These are phyloP conservation scores for Lophotis ruficrista DNA, from an alignment of 2,113 vertebrate species.

Conservation along the genomic window DNA sequence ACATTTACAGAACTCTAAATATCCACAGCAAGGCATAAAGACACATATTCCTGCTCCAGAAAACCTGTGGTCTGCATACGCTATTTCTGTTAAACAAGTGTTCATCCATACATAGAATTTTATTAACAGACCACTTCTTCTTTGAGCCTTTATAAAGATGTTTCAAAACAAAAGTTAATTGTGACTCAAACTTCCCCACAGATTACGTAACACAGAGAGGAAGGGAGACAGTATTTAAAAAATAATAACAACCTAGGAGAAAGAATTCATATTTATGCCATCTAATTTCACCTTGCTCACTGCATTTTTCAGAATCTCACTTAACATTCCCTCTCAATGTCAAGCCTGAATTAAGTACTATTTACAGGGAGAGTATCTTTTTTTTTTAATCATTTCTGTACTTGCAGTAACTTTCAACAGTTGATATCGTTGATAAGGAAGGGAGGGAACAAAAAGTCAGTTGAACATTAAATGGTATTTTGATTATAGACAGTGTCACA, in stretches of 20 bases:
- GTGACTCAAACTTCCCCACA: background rate
- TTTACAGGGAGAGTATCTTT: background rate
- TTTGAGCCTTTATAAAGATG: background rate
- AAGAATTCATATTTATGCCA: background rate
- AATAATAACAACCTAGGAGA: background rate
- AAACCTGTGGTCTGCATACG: background rate
- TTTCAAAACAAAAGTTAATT: background rate
- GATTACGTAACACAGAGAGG: background rate
- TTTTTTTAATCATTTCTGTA: background rate
- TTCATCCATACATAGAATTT: background rate
- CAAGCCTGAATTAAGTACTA: background rate
- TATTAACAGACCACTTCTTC: background rate
- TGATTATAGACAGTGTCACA: background rate
- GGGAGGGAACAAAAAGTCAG: background rate
- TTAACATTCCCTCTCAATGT: background rate
- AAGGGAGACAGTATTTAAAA: background rate
- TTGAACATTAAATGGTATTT: background rate
- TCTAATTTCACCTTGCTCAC: background rate
- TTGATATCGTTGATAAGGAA: background rate
- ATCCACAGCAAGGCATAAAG: background rate
- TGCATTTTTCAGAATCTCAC: background rate
- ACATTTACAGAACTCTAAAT: background rate
- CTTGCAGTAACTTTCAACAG: background rate
- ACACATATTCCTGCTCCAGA: background rate
- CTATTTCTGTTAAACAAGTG: background rate